Percentiles rank a stretch among this genome's conserved stretches.
Evolutionary conservation across 2,113 vertebrate species (phyloP).

Genomic region (Oceanites oceanicus): DNA sequence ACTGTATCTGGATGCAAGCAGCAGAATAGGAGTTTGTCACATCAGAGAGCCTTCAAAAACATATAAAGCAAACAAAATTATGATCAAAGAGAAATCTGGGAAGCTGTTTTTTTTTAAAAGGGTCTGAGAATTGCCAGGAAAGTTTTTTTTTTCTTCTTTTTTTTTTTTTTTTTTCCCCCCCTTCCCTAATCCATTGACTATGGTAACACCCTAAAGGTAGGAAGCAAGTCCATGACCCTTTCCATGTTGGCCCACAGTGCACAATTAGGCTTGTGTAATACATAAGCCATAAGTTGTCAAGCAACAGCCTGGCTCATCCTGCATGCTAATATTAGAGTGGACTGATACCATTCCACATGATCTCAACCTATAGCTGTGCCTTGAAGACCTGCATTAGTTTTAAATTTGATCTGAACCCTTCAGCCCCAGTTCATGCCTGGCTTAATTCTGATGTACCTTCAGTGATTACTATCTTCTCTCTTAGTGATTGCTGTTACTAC

Average conservation of each 20-base stretch:
- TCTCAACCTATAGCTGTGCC: background rate
- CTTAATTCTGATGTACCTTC: background rate
- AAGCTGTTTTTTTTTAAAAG: background rate
- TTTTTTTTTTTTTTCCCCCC: background rate
- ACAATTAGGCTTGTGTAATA: background rate
- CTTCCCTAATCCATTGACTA: background rate
- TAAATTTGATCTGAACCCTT: background rate
- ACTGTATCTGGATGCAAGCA: background rate
- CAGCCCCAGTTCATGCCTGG: background rate
- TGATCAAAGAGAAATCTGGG: background rate
- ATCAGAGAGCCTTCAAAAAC: background rate
- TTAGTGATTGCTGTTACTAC: background rate
- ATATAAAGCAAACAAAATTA: background rate
- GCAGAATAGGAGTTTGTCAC: background rate
- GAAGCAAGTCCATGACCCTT: background rate
- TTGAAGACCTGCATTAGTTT: background rate
- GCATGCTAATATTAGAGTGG: background rate
- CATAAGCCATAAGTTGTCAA: background rate
- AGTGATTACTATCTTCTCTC: background rate
- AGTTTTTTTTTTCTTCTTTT: fast-evolving
- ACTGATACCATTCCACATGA: background rate
- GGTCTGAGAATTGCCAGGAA: background rate
- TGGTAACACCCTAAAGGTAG: background rate
- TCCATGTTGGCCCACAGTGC: background rate
- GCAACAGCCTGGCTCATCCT: background rate